Percentiles rank a stretch among this genome's conserved stretches.
phyloP scores from a whole-genome alignment of 2,888 invertebrate genomes.

The Podabrus alpinus region DNA sequence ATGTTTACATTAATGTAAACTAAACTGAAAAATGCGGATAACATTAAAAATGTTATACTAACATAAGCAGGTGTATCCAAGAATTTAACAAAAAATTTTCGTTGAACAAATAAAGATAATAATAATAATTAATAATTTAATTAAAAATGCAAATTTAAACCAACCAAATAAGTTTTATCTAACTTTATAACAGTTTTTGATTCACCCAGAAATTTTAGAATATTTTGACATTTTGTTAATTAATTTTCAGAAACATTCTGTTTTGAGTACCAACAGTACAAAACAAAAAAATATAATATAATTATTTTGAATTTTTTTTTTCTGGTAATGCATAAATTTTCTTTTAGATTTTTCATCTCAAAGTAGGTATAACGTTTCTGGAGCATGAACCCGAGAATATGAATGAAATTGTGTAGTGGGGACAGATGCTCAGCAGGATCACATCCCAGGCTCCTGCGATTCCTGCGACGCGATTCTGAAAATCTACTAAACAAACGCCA shows the following conservation, averaged over 20 bases:
- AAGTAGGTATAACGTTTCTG: neutral
- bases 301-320: neutral
- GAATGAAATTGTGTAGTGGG: conserved; percentile 20
- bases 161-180: neutral
- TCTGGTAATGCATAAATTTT: neutral
- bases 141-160: neutral
- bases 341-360: neutral
- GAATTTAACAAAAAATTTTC: neutral
- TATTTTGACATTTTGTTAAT: neutral
- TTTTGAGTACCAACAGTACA: neutral
- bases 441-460: conserved; percentile 28
- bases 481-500: conserved; percentile 27
- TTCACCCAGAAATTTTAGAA: neutral
- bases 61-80: neutral
- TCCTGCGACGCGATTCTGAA: conserved; percentile 26
- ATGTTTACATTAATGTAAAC: neutral
- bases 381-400: conserved; percentile 12
- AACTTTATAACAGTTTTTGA: neutral
- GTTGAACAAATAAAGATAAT: neutral
- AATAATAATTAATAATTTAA: neutral
- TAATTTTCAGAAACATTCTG: neutral
- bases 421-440: conserved; percentile 23
- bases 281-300: neutral
- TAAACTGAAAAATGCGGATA: neutral
- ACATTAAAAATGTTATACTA: neutral